Conservation (phyloP, 1,140 invertebrate genomes). For the Pentalonia nigronervosa region DNA sequence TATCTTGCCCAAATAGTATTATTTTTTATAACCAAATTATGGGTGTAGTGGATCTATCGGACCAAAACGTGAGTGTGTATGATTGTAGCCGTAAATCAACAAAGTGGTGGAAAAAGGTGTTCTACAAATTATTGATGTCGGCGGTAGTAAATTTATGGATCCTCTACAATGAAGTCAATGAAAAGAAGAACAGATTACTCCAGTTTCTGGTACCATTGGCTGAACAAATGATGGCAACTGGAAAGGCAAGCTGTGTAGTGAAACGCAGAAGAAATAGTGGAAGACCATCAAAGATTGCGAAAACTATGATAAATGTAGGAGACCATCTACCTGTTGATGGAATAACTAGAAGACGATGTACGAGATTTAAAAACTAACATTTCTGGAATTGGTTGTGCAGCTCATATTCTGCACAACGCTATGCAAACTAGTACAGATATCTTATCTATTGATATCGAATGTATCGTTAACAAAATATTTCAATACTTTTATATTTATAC, state of each 20-base stretch:
- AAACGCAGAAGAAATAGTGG: background rate
- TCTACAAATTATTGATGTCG: slow-evolving; percentile 37
- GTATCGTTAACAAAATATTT: no score
- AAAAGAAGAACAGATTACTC: background rate
- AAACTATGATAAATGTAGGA: background rate
- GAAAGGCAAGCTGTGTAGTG: background rate
- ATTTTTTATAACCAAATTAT: slow-evolving; percentile 63
- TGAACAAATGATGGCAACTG: slow-evolving; percentile 13
- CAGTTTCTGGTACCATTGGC: background rate
- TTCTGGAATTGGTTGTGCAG: no score
- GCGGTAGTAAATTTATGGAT: slow-evolving; percentile 19
- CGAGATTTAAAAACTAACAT: no score
- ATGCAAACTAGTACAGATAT: no score
- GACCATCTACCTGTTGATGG: background rate
- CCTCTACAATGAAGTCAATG: background rate
- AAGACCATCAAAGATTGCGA: slow-evolving; percentile 13
- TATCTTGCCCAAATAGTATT: slow-evolving; percentile 59
- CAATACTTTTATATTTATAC: no score
- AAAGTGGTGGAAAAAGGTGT: slow-evolving; percentile 59
- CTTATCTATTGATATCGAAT: no score
- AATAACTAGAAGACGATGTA: background rate
- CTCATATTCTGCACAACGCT: no score
- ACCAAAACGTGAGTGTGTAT: slow-evolving; percentile 62
- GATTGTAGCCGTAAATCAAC: slow-evolving; percentile 48
- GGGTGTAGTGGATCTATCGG: slow-evolving; percentile 63